Percentiles rank a stretch among this genome's conserved stretches.
phyloP scores from a whole-genome alignment of 2,888 invertebrate genomes.

The Prionchulus punctatus region DNA sequence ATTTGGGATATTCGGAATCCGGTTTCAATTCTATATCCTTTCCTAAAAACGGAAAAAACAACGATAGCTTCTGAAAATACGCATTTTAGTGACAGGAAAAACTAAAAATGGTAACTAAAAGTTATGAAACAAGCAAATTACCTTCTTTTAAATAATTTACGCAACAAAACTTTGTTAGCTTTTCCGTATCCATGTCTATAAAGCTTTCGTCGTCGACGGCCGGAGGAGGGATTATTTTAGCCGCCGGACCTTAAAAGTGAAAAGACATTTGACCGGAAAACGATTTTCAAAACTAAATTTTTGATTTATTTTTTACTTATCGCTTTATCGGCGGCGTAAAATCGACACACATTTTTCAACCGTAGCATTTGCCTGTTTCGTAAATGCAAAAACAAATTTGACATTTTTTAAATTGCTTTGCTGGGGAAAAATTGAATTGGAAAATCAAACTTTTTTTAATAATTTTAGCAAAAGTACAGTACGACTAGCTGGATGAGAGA shows the following conservation, averaged over 20 bases:
- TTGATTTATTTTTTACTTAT: too few species aligned
- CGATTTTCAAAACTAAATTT: too few species aligned
- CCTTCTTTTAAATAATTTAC: constrained; percentile 25
- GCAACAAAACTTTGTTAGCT: constrained; percentile 23
- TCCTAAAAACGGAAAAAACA: constrained; percentile 18
- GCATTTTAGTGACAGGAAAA: background rate
- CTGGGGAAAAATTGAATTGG: too few species aligned
- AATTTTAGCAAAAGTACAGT: too few species aligned
- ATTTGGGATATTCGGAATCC: constrained; percentile 37
- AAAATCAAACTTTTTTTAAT: too few species aligned
- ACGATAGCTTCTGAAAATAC: background rate
- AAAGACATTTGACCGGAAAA: too few species aligned
- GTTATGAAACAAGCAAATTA: constrained; percentile 5
- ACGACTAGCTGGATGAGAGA: too few species aligned
- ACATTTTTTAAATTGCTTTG: too few species aligned
- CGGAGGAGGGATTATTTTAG: background rate
- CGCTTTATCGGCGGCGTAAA: too few species aligned
- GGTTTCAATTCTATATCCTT: constrained; percentile 34
- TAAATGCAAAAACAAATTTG: too few species aligned
- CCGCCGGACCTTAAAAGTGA: background rate
- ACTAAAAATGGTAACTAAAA: background rate
- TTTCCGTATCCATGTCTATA: constrained; percentile 24
- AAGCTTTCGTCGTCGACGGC: constrained; percentile 20
- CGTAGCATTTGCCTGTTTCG: too few species aligned
- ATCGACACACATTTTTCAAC: too few species aligned